Evolutionary conservation across 2,797 vertebrate species (phyloP).

Genomic region (Chromis chromis): DNA sequence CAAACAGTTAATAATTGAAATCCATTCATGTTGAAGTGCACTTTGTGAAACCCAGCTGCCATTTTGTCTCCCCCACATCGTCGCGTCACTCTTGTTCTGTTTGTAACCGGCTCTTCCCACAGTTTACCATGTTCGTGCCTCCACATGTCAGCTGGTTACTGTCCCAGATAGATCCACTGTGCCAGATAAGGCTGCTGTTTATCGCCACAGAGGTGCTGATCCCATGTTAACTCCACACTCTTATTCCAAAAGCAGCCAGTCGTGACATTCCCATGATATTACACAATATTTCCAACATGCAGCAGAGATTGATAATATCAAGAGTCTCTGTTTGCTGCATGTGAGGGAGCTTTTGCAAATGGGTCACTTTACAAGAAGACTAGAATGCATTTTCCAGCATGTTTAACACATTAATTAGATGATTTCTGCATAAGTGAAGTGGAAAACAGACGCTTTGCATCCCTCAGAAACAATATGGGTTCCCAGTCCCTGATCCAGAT

Average conservation of each 20-base stretch:
- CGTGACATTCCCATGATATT: slow-evolving; percentile 13
- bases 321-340: not conserved
- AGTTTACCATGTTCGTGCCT: slow-evolving; percentile 10
- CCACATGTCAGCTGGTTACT: slow-evolving; percentile 15
- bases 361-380: slow-evolving; percentile 36
- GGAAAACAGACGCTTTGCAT: slow-evolving; percentile 35
- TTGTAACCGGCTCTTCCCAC: not conserved
- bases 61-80: slow-evolving; percentile 33
- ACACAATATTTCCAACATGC: too few relatives aligned
- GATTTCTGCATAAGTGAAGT: slow-evolving; percentile 34
- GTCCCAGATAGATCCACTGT: slow-evolving; percentile 10
- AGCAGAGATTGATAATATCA: not conserved
- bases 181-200: slow-evolving; percentile 9
- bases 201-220: not conserved
- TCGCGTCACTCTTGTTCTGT: not conserved
- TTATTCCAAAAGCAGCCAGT: not conserved
- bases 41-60: slow-evolving; percentile 44
- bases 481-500: not conserved
- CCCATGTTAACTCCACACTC: not conserved
- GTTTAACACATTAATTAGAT: slow-evolving; percentile 49
- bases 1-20: slow-evolving; percentile 17
- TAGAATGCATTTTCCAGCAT: slow-evolving; percentile 5
- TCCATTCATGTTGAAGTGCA: slow-evolving; percentile 33
- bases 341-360: slow-evolving; percentile 26
- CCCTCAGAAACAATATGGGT: slow-evolving; percentile 3